Percentiles rank a stretch among this genome's conserved stretches.
Conservation (phyloP, 2,888 invertebrate species). For the Mactromeris polynyma region DNA sequence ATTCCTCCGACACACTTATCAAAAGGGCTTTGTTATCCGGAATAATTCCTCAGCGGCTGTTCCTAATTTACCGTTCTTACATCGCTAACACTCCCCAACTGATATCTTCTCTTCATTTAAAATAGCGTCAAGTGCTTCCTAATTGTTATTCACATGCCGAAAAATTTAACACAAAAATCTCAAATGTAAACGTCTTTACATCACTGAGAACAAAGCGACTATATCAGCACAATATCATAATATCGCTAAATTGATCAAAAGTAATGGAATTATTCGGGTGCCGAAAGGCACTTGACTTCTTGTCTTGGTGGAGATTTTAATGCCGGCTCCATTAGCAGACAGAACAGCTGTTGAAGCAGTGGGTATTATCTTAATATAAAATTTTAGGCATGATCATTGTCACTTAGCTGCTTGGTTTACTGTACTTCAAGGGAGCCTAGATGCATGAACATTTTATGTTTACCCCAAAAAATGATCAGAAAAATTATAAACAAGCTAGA, state of each 20-base stretch:
- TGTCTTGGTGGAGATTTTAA: slow-evolving; percentile 40
- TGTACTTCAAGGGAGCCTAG: background rate
- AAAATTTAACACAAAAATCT: slow-evolving; percentile 20
- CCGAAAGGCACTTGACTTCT: slow-evolving; percentile 51
- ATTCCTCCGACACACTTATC: background rate
- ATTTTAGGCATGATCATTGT: slow-evolving; percentile 21
- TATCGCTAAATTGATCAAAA: slow-evolving; percentile 44
- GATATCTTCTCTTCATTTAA: slow-evolving; percentile 16
- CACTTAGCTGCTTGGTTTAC: background rate
- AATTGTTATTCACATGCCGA: slow-evolving; percentile 37
- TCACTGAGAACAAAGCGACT: slow-evolving; percentile 23
- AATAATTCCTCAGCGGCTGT: slow-evolving; percentile 14
- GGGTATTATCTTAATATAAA: slow-evolving; percentile 22
- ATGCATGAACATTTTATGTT: background rate
- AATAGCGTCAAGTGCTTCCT: slow-evolving; percentile 29
- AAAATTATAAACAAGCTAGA: background rate
- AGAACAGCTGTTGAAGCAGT: slow-evolving; percentile 17
- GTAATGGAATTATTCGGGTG: slow-evolving; percentile 40
- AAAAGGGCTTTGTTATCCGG: slow-evolving; percentile 14
- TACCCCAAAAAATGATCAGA: background rate
- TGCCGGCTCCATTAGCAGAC: slow-evolving; percentile 32
- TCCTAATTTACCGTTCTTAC: slow-evolving; percentile 28
- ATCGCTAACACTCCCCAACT: slow-evolving; percentile 11
- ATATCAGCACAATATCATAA: background rate
- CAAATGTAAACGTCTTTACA: slow-evolving; percentile 17